A percentile compares a stretch with the other conserved stretches of the same genome.
phyloP scores from a whole-genome alignment of 2,888 invertebrate species.

The Cepaea hortensis region DNA sequence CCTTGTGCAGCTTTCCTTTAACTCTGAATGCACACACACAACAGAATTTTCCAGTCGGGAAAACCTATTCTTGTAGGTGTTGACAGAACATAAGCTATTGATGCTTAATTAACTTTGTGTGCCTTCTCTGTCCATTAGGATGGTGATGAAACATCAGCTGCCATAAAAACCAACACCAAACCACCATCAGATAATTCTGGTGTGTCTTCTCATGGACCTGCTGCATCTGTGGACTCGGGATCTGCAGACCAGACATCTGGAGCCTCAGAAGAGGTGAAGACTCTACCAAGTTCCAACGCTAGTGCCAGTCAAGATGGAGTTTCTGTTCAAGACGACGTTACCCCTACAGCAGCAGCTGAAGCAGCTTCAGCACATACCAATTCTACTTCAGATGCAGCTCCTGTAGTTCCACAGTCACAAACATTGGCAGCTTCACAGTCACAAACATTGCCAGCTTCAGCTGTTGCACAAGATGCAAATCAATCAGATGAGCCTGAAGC shows the following conservation, averaged over 20 bases:
- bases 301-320: background rate
- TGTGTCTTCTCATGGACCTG: constrained; percentile 23
- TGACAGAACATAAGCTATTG: no score
- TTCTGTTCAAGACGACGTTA: background rate
- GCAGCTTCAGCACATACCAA: background rate
- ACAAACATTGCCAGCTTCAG: background rate
- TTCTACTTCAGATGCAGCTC: constrained; percentile 21
- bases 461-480: background rate
- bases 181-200: constrained; percentile 41
- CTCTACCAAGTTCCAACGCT: background rate
- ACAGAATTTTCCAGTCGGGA: no score
- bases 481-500: constrained; percentile 20
- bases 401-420: background rate
- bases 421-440: constrained; percentile 12
- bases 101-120: no score
- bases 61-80: no score
- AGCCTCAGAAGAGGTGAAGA: background rate
- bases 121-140: constrained; percentile 17
- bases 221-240: constrained; percentile 23
- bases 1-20: no score
- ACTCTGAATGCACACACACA: no score
- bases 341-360: background rate
- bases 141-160: constrained; percentile 35
- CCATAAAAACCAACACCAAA: constrained; percentile 47
- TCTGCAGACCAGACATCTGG: constrained; percentile 1